These are phyloP conservation scores for Basileuterus tristriatus DNA, from an alignment of 2,797 vertebrate genomes.

Conservation along the genomic window DNA sequence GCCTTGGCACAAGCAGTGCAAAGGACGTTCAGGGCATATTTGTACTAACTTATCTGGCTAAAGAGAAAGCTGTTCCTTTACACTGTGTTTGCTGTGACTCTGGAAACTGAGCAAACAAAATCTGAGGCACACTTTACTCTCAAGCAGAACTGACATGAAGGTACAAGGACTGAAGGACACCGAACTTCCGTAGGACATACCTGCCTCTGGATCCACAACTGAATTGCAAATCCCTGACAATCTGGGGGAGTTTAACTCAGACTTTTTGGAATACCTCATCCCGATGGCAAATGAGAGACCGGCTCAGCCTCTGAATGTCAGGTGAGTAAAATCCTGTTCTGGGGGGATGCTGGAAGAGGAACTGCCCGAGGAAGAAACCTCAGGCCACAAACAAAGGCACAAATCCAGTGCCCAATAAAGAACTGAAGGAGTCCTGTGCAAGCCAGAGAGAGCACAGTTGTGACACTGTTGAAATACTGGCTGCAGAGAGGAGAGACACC, in stretches of 20 bases:
- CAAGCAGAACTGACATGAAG: slow-evolving; percentile 1
- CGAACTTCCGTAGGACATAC: not conserved
- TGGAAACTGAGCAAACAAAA: slow-evolving; percentile 73
- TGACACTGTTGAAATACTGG: not conserved
- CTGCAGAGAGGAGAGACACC: not conserved
- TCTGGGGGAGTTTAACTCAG: not conserved
- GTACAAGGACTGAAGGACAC: slow-evolving; percentile 57
- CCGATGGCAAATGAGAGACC: not conserved
- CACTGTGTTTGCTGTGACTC: slow-evolving; percentile 51
- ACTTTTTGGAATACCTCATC: not conserved
- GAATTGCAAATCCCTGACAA: not conserved
- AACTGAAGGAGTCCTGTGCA: not conserved
- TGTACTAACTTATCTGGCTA: slow-evolving; percentile 56
- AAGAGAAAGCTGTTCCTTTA: slow-evolving; percentile 69
- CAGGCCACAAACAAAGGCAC: not conserved
- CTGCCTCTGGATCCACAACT: not conserved
- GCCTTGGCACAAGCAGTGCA: slow-evolving; percentile 46
- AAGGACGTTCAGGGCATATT: slow-evolving; percentile 56
- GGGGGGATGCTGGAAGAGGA: not conserved
- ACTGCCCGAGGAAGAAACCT: not conserved
- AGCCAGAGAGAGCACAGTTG: not conserved
- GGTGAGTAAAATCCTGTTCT: slow-evolving; percentile 64
- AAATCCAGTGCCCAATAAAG: not conserved
- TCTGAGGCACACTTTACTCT: slow-evolving; percentile 40
- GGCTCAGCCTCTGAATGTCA: not conserved